phyloP scores from a whole-genome alignment of 2,888 invertebrate genomes.

The Heliothis peltigera region DNA sequence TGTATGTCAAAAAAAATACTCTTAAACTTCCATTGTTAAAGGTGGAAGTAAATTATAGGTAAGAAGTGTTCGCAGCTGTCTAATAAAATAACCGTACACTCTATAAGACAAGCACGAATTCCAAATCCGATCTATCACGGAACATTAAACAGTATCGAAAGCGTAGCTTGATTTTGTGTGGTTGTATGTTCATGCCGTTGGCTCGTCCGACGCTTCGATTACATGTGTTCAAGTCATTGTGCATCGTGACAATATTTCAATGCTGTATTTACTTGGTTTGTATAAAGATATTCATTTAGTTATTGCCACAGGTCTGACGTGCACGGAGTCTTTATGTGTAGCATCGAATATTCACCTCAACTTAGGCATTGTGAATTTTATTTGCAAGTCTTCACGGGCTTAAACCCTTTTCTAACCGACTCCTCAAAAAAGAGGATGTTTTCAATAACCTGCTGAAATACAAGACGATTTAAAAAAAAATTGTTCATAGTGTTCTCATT shows the following conservation, averaged over 20 bases:
- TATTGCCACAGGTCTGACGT: slow-evolving; percentile 1
- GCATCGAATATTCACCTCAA: slow-evolving; percentile 11
- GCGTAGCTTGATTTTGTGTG: not conserved
- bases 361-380: slow-evolving; percentile 30
- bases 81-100: slow-evolving; percentile 31
- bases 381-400: slow-evolving; percentile 6
- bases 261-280: not conserved
- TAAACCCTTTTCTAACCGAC: slow-evolving; percentile 5
- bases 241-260: not conserved
- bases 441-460: too few relatives aligned
- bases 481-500: too few relatives aligned
- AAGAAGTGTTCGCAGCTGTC: slow-evolving; percentile 30
- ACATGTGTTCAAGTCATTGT: not conserved
- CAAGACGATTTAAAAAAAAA: too few relatives aligned
- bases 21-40: slow-evolving; percentile 4
- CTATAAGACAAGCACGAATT: slow-evolving; percentile 9
- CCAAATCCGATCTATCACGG: slow-evolving; percentile 20
- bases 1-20: slow-evolving; percentile 1
- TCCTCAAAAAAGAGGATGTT: too few relatives aligned
- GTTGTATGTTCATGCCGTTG: not conserved
- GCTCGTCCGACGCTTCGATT: not conserved
- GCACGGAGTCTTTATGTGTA: slow-evolving; percentile 11
- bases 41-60: slow-evolving; percentile 25
- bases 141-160: slow-evolving; percentile 15
- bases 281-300: slow-evolving; percentile 9